Percentiles rank a stretch among this genome's conserved stretches.
Evolutionary conservation across 2,113 vertebrate genomes (phyloP).

Genomic region (Oncorhynchus masou): DNA sequence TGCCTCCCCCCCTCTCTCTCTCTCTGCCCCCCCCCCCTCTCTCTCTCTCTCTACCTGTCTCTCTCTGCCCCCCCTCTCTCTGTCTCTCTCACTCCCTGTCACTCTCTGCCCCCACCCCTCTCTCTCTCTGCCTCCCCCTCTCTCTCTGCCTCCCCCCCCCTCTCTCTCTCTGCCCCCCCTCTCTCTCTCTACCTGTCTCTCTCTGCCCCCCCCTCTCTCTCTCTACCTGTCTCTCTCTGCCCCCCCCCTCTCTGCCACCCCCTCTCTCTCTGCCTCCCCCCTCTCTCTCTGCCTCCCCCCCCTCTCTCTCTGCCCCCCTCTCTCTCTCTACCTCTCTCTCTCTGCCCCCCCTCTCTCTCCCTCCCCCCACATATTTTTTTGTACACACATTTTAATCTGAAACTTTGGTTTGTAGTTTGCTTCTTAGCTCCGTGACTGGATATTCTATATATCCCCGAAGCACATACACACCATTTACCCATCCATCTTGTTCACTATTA

Average conservation of each 20-base stretch:
- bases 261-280: not conserved
- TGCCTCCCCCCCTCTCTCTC: no score
- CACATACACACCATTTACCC: constrained; percentile 33
- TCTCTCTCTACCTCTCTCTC: no score
- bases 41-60: no score
- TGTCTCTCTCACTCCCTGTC: no score
- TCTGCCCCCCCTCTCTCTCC: not conserved
- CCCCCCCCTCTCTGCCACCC: not conserved
- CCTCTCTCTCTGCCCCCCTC: no score
- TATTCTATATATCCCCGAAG: constrained; percentile 20
- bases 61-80: no score
- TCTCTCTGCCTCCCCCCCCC: not conserved
- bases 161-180: not conserved
- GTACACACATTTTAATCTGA: not conserved
- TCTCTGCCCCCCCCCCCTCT: not conserved
- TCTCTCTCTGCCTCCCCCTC: not conserved
- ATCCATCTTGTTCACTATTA: constrained; percentile 35
- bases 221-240: not conserved
- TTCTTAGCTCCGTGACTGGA: constrained; percentile 22
- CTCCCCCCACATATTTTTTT: not conserved
- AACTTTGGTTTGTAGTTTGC: constrained; percentile 32
- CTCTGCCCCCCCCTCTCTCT: not conserved
- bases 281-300: not conserved
- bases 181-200: not conserved
- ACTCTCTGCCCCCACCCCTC: no score